Base-by-base conservation (phyloP, 2,113 vertebrate genomes). In the Chionis minor region DNA sequence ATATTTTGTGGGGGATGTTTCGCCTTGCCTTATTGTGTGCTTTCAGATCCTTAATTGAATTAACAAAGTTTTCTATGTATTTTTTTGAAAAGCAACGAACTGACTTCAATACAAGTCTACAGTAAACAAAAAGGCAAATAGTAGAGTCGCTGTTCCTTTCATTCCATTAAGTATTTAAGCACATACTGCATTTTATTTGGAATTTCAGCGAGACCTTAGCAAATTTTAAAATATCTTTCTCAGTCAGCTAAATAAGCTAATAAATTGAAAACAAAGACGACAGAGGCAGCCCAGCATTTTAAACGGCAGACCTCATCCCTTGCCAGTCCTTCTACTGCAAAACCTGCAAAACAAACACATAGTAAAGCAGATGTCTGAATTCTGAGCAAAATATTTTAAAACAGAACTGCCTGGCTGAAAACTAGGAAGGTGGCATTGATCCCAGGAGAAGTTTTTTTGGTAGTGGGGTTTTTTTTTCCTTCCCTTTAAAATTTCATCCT, bases 321-420 rank as follows among this genome's bases (percentile, higher is more conserved):
- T 94, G 87, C 87, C 93, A 95, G 52, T 59, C 84, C 49, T 45
- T 75, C 56, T 67, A 35, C 56, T 56, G 49, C 65, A 62, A 69
- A 95, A 81, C 83, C 94, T 95, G 88, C 63, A 90, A 94, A 96
- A 84, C 89, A 94, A 93, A 86, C 86, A 75, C 80, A 58, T 26
- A 84, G 44, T 55, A 79, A 96, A 91, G 86, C 88, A 96, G 89
- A 94, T 95, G 89, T 84, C 84, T 75, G 77, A 95, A 51, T 90
- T 88, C 77, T 75, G 69, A 94, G 85, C 47, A 82, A 87, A 97
- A 96, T 96, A 94, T 92, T 97, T 94, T 87, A 87, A 96, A 95
- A 92, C 81, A 90, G 30, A 61, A 45, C 91, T 93, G 75, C 90
- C 86, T 96, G 74, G 49, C 78, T 94, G 89, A 45, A 92, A 94